These are phyloP conservation scores for Palloptera scutellata DNA, from an alignment of 2,888 invertebrate genomes.

Conservation along the genomic window DNA sequence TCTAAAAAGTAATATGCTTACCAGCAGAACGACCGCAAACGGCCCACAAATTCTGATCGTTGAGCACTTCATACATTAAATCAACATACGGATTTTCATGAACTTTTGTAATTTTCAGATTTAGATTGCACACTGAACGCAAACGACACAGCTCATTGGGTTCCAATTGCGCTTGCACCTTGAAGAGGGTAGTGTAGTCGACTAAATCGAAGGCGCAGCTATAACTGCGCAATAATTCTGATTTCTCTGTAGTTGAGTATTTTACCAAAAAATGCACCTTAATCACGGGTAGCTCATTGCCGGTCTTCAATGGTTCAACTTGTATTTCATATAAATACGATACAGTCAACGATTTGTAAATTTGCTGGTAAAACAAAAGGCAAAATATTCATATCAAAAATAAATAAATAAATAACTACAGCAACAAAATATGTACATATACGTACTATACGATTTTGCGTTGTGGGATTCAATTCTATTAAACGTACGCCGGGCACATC, in stretches of 20 bases:
- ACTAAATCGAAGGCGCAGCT: constrained; percentile 80
- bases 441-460: constrained; percentile 69
- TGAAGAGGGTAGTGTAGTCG: constrained; percentile 87
- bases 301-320: constrained; percentile 70
- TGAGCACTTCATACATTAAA: constrained; percentile 92
- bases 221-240: constrained; percentile 64
- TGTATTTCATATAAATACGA: constrained; percentile 86
- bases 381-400: no score
- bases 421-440: constrained; percentile 8
- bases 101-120: constrained; percentile 75
- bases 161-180: constrained; percentile 74
- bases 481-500: constrained; percentile 71
- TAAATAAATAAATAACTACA: not conserved
- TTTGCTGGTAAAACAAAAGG: constrained; percentile 64
- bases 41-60: constrained; percentile 93
- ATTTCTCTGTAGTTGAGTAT: constrained; percentile 65
- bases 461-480: constrained; percentile 73
- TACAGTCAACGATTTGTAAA: constrained; percentile 77
- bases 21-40: constrained; percentile 91
- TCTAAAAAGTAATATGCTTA: constrained; percentile 47
- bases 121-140: constrained; percentile 85
- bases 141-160: constrained; percentile 88
- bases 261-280: constrained; percentile 72
- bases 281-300: constrained; percentile 68
- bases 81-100: constrained; percentile 62